phyloP scores from a whole-genome alignment of 2,113 vertebrate species.

The Pteronura brasiliensis region DNA sequence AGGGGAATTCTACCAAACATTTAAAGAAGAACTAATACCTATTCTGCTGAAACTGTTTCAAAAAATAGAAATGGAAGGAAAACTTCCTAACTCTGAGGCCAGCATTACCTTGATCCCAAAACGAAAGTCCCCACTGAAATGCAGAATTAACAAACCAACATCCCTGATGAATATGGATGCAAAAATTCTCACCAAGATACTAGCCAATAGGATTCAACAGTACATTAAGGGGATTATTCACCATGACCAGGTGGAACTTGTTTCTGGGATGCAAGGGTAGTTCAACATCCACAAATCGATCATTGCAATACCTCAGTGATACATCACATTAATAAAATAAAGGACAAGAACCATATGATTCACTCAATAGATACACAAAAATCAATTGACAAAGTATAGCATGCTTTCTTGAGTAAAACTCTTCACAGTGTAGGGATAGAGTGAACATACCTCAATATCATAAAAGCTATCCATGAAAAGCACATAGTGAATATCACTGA shows the following conservation, averaged over 20 bases:
- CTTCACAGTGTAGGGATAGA: not conserved
- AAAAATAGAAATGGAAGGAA: not conserved
- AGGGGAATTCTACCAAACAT: not conserved
- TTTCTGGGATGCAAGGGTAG: not conserved
- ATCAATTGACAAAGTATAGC: not conserved
- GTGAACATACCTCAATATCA: not conserved
- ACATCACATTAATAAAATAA: not conserved
- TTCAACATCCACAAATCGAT: not conserved
- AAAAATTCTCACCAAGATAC: not conserved
- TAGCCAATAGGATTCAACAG: not conserved
- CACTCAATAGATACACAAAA: not conserved
- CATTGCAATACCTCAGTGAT: not conserved
- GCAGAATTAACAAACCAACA: not conserved
- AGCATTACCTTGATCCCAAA: not conserved
- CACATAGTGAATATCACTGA: not conserved
- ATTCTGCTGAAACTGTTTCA: not conserved
- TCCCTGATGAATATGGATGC: not conserved
- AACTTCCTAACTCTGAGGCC: not conserved
- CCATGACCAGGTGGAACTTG: not conserved
- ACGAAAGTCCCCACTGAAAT: not conserved
- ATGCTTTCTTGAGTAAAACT: not conserved
- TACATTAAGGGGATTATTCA: not conserved
- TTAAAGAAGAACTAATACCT: not conserved
- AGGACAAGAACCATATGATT: not conserved
- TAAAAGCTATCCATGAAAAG: not conserved